Conservation (phyloP, 1,140 invertebrate species). For the Lepidurus arcticus region DNA sequence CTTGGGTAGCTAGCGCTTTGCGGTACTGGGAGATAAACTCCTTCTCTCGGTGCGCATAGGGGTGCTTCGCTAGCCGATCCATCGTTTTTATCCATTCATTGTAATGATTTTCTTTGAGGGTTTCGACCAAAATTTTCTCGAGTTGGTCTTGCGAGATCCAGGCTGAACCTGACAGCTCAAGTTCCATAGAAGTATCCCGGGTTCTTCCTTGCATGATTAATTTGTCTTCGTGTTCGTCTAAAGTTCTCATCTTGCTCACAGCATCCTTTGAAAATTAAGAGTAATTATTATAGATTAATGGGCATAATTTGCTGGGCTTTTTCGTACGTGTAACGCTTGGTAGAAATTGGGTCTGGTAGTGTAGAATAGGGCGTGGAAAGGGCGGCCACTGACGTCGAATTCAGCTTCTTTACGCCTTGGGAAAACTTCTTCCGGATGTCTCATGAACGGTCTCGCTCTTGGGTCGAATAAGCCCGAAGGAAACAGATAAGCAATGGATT, state of each 20-base stretch:
- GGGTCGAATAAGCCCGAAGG: conserved; percentile 82
- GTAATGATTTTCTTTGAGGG: conserved; percentile 63
- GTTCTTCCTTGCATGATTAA: conserved; percentile 55
- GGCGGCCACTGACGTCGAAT: conserved; percentile 81
- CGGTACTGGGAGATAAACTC: conserved; percentile 67
- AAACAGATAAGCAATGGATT: conserved; percentile 82
- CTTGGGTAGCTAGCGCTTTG: conserved; percentile 52
- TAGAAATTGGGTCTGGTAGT: conserved; percentile 78
- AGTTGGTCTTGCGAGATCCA: conserved; percentile 67
- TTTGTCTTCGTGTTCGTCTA: conserved; percentile 63
- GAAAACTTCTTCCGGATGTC: conserved; percentile 75
- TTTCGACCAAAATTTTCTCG: conserved; percentile 63
- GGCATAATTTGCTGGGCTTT: conserved; percentile 25
- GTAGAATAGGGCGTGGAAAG: conserved; percentile 84
- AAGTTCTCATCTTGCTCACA: conserved; percentile 55
- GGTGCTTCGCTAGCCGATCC: conserved; percentile 62
- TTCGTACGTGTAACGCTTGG: conserved; percentile 66
- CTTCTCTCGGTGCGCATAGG: conserved; percentile 53
- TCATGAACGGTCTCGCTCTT: conserved; percentile 76
- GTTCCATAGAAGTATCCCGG: conserved; percentile 52
- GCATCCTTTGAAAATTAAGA: conserved; percentile 50
- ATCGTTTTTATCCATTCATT: conserved; percentile 65
- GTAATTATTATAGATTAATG: conserved; percentile 32
- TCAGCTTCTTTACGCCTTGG: conserved; percentile 78
- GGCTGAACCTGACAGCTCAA: conserved; percentile 54